Percentiles rank a stretch among this genome's conserved stretches.
phyloP scores from a whole-genome alignment of 2,113 vertebrate species.

The Notechis scutatus region DNA sequence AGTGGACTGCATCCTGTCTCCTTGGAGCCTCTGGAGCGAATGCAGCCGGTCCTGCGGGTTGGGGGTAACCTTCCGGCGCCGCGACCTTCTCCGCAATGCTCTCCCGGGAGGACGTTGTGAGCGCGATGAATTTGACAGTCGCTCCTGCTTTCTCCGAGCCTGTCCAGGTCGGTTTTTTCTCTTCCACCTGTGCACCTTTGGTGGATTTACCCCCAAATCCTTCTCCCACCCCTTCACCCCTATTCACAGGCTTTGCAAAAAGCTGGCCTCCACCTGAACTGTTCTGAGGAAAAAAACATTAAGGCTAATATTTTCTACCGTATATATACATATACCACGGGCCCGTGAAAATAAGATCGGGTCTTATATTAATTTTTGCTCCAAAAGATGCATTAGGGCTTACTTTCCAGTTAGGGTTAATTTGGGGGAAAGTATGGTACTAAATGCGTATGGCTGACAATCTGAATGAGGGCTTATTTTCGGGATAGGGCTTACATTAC shows the following conservation, averaged over 20 bases:
- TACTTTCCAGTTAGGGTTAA: too few species aligned
- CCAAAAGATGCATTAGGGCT: too few species aligned
- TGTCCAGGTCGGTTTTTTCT: constrained; percentile 76
- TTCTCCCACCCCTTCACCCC: background rate
- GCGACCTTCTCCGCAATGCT: constrained; percentile 70
- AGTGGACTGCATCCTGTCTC: constrained; percentile 81
- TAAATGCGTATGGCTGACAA: too few species aligned
- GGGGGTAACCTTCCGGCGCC: constrained; percentile 78
- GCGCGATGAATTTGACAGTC: constrained; percentile 71
- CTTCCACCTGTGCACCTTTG: rapidly evolving
- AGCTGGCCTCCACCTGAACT: background rate
- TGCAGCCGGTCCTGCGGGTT: constrained; percentile 86
- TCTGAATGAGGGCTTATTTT: too few species aligned
- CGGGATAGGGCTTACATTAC: too few species aligned
- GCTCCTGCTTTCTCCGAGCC: constrained; percentile 79
- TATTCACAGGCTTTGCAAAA: background rate
- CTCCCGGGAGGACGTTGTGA: constrained; percentile 71
- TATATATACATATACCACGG: too few species aligned
- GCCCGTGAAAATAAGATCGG: too few species aligned
- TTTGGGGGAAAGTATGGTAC: too few species aligned
- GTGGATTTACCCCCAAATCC: background rate
- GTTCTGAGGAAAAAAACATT: too few species aligned
- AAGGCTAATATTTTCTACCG: too few species aligned
- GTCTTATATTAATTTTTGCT: too few species aligned
- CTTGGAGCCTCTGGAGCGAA: constrained; percentile 81